Conservation (phyloP, 1,140 invertebrate genomes). For the Bombus vancouverensis region DNA sequence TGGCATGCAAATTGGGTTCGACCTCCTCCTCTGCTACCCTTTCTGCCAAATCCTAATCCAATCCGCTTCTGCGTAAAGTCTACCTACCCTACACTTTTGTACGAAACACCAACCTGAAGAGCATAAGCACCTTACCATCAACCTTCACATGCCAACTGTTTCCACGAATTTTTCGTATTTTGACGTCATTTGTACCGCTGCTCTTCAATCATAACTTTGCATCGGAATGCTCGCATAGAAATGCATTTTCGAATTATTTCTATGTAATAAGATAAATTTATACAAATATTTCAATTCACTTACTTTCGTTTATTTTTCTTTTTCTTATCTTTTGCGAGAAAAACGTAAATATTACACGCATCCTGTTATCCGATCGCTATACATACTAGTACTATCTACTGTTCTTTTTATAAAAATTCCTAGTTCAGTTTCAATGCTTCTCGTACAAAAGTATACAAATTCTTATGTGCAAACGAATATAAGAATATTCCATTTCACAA, state of each 20-base stretch:
- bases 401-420: too few relatives aligned
- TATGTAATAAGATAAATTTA: too few relatives aligned
- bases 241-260: background rate
- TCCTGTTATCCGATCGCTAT: too few relatives aligned
- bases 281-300: too few relatives aligned
- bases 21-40: conserved; percentile 54
- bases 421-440: too few relatives aligned
- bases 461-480: too few relatives aligned
- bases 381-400: too few relatives aligned
- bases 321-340: too few relatives aligned
- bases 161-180: background rate
- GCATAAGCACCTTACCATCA: conserved; percentile 15
- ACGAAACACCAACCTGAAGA: conserved; percentile 42
- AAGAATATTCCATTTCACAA: too few relatives aligned
- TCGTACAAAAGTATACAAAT: too few relatives aligned
- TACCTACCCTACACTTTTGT: conserved; percentile 56
- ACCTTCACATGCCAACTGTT: conserved; percentile 1
- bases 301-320: too few relatives aligned
- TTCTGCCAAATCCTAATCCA: conserved; percentile 69
- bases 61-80: conserved; percentile 58
- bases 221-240: background rate
- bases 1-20: conserved; percentile 70
- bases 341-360: too few relatives aligned
- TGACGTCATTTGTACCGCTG: background rate
- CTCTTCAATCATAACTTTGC: background rate